Base-by-base conservation (phyloP, 2,113 vertebrate species). In the Lagenorhynchus albirostris region DNA sequence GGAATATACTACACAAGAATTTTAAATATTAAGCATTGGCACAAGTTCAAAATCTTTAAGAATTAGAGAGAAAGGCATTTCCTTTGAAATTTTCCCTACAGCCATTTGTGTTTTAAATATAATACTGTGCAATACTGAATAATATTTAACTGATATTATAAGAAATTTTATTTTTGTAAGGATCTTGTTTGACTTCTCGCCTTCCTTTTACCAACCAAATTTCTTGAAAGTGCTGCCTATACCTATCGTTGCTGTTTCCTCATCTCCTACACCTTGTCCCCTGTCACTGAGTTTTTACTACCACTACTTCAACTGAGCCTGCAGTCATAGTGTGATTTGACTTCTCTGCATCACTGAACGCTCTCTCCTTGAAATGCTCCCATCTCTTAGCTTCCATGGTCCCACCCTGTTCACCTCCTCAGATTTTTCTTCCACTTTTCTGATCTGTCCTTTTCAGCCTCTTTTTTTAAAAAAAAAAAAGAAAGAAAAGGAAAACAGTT, bases 41-140 rank as follows among this genome's bases (percentile, higher is more conserved):
- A 97, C 29, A 68, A 65, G 91, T 95, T 97, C 89, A 91, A 97
- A 94, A 84, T 74, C 81, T 68, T 81, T 94, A 85, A 93, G 77
- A 93, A 95, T 53, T 91, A 53, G 20, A 94, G 29, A 88, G 17
- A 41, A 95, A 70, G 14, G 29, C n/a, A 80, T 95, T 96, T 96
- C 41, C 76, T 97, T 93, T 82, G 80, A 91, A 95, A 93, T 85
- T 36, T 60, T 93, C 70, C 94, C 65, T 60, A 84, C 31, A 93
- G 68, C 4, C 14, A 44, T 60, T 89, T 84, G 17, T 62, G 41
- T 47, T 95, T 92, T 77, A 73, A 70, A 29, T n/a, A 33, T 20
- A 81, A 47, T 74, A 18, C 23, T 87, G 4, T 36, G 6, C n/a
- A 88, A 53, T 91, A 60, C 6, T 94, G 36, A 82, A 70, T 70